These are phyloP conservation scores for Acanthochromis polyacanthus DNA, from an alignment of 2,113 vertebrate genomes.

Conservation along the genomic window DNA sequence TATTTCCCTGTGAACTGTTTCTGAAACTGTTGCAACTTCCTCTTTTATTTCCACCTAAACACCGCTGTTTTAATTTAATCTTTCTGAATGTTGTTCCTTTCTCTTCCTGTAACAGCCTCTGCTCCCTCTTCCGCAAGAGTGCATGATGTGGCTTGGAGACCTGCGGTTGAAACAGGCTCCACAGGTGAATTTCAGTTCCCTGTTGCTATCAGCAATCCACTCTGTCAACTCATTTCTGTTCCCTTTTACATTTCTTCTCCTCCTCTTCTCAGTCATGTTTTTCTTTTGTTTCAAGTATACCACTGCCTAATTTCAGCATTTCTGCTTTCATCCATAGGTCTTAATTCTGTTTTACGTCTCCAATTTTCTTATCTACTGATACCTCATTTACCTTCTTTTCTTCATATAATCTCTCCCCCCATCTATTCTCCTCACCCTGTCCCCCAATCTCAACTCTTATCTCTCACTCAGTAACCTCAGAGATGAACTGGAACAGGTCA, in stretches of 20 bases:
- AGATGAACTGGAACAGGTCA: slow-evolving; percentile 58
- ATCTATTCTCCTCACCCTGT: slow-evolving; percentile 6
- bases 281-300: not conserved
- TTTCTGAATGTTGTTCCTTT: slow-evolving; percentile 4
- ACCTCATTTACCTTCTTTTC: slow-evolving; percentile 10
- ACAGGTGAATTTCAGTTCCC: slow-evolving; percentile 71
- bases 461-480: slow-evolving; percentile 61
- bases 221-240: slow-evolving; percentile 11
- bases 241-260: not conserved
- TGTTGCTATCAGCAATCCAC: not conserved
- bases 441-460: slow-evolving; percentile 16
- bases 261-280: not conserved
- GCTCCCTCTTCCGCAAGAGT: slow-evolving; percentile 54
- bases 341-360: not conserved
- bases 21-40: slow-evolving; percentile 12
- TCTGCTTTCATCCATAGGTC: not conserved
- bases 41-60: slow-evolving; percentile 34
- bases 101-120: slow-evolving; percentile 42
- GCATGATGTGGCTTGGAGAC: slow-evolving; percentile 80
- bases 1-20: not conserved
- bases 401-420: not conserved
- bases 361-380: not conserved
- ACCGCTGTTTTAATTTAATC: slow-evolving; percentile 15
- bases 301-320: not conserved
- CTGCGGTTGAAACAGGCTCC: slow-evolving; percentile 59